These are phyloP conservation scores for Pinna nobilis DNA, from an alignment of 1,140 invertebrate genomes.

Conservation along the genomic window DNA sequence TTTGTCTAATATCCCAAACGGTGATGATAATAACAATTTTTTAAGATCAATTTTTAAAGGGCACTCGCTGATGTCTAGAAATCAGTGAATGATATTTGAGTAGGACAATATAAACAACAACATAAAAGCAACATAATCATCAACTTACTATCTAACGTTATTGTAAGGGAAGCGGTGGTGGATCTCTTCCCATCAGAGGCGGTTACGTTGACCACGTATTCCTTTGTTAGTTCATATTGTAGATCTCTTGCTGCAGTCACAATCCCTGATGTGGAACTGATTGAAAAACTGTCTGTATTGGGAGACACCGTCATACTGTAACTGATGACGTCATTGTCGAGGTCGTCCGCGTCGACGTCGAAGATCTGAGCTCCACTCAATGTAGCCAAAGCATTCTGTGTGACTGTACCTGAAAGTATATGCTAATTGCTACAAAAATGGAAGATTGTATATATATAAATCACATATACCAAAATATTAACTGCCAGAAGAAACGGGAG, in stretches of 20 bases:
- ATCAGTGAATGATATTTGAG: background rate
- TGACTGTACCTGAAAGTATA: conserved; percentile 4
- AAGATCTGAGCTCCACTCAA: conserved; percentile 1
- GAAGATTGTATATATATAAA: background rate
- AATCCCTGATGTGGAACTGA: conserved; percentile 29
- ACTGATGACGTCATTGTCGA: conserved; percentile 12
- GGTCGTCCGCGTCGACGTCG: conserved; percentile 4
- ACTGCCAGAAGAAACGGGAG: background rate
- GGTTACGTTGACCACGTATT: conserved; percentile 23
- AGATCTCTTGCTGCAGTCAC: conserved; percentile 19
- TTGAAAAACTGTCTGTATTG: conserved; percentile 21
- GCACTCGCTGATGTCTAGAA: background rate
- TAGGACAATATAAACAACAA: background rate
- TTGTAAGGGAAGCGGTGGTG: background rate
- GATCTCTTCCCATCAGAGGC: conserved; percentile 17
- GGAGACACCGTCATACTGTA: conserved; percentile 30
- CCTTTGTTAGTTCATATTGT: conserved; percentile 14
- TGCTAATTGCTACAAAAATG: background rate
- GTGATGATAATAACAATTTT: background rate
- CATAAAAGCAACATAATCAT: background rate
- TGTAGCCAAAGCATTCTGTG: conserved; percentile 15
- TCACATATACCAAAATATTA: background rate
- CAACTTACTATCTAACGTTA: conserved; percentile 4
- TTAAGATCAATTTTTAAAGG: background rate
- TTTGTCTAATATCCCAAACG: background rate